phyloP scores from a whole-genome alignment of 1,140 invertebrate species.

The Caenorhabditis tropicalis region DNA sequence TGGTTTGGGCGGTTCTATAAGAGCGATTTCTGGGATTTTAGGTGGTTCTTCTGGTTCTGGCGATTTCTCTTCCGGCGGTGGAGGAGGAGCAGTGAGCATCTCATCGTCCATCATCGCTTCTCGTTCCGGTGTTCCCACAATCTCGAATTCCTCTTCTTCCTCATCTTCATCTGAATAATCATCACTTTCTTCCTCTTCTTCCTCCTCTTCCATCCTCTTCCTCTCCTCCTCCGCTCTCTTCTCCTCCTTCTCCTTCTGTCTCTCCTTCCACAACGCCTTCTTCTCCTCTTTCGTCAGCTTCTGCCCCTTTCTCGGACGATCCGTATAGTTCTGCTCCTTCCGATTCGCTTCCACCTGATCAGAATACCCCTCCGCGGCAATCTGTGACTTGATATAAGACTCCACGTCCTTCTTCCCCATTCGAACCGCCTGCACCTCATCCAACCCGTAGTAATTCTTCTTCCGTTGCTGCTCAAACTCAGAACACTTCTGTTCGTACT shows the following conservation, averaged over 20 bases:
- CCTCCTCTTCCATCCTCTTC: background rate
- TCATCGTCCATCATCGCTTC: background rate
- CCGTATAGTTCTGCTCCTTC: slow-evolving; percentile 11
- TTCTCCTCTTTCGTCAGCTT: slow-evolving; percentile 18
- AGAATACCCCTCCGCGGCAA: background rate
- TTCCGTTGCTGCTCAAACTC: slow-evolving; percentile 16
- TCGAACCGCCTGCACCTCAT: background rate
- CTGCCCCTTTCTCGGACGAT: background rate
- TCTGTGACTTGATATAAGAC: background rate
- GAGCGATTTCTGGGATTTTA: slow-evolving; percentile 3
- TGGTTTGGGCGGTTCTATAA: background rate
- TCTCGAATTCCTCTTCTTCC: background rate
- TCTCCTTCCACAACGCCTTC: slow-evolving; percentile 10
- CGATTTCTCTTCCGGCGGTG: background rate
- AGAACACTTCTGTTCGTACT: background rate
- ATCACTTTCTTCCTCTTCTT: background rate
- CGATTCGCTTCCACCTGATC: background rate
- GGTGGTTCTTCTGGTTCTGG: background rate
- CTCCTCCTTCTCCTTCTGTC: background rate
- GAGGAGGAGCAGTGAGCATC: background rate
- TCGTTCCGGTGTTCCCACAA: slow-evolving; percentile 4
- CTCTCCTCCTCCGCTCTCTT: background rate
- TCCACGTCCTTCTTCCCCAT: background rate
- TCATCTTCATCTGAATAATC: background rate
- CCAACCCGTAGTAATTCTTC: slow-evolving; percentile 43